Evolutionary conservation across 2,113 vertebrate genomes (phyloP), one percentile per base, ranked within the genome.

Genomic region (Gymnorhina tibicen): DNA sequence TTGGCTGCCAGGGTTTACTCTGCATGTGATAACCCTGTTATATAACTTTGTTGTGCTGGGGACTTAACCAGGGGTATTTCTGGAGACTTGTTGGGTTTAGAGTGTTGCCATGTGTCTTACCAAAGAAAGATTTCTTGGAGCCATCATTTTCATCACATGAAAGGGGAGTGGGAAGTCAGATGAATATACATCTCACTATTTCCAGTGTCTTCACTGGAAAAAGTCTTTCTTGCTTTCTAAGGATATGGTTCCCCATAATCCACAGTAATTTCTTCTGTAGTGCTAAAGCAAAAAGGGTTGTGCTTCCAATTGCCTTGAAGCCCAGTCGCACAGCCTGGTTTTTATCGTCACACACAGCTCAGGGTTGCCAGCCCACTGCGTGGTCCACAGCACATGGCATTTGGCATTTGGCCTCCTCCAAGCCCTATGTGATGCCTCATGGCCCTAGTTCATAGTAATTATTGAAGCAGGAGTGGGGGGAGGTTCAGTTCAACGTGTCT

Each of bases 351-450:
- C 72, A 60, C 59, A 81, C 68, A 86, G 41, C 41, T 80, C 3
- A 10, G 68, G 20, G 10, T 19, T 96, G 76, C 83, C 91, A 95
- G 63, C 59, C 86, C 59, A 21, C 50, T 80, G 59, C 32, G 59
- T 86, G 76, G 77, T 81, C 77, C 74, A 50, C 27, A 70, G 23
- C 52, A 93, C 33, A 2, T 74, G 84, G 64, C 87, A 89, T 94
- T 90, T 75, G 85, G 82, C 88, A 84, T 85, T 74, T 75, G 85
- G 91, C 50, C 87, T 93, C 73, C 80, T 94, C 80, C 32, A 32
- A 46, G 77, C n/a, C 64, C 32, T 72, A 35, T 70, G 68, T 46
- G 81, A 87, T 78, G 77, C 69, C 91, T 88, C 64, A 63, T 42
- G 77, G 96, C 39, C 87, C 50, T 55, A 81, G 76, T 67, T 95